phyloP scores from a whole-genome alignment of 2,113 vertebrate genomes.

The Zapornia atra region DNA sequence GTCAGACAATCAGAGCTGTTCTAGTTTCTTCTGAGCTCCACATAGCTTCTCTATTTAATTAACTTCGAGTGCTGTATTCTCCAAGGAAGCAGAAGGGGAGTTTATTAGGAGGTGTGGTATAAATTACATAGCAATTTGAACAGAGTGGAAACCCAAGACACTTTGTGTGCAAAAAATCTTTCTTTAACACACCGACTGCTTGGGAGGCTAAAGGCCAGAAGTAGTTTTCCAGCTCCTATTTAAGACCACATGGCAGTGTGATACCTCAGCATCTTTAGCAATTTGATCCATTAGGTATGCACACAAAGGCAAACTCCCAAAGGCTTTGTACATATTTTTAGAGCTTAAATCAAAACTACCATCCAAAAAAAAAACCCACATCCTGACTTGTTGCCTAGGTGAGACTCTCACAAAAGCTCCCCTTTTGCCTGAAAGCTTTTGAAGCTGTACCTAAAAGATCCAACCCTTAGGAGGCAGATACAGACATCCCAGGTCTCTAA shows the following conservation, averaged over 20 bases:
- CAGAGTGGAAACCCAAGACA: conserved; percentile 21
- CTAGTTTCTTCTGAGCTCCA: conserved; percentile 43
- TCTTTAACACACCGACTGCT: background rate
- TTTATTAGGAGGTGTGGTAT: conserved; percentile 49
- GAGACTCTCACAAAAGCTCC: background rate
- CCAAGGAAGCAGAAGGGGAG: conserved; percentile 29
- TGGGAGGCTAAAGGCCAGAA: background rate
- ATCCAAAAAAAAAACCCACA: background rate
- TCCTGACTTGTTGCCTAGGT: background rate
- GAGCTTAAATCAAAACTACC: conserved; percentile 1
- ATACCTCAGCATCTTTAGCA: background rate
- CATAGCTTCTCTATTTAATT: conserved; percentile 62
- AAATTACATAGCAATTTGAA: conserved; percentile 40
- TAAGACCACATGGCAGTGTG: background rate
- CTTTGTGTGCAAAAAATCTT: background rate
- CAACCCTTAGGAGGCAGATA: background rate
- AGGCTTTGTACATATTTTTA: background rate
- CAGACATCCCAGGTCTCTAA: background rate
- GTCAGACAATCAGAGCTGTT: conserved; percentile 47
- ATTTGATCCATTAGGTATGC: conserved; percentile 13
- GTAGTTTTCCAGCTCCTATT: background rate
- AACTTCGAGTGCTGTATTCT: conserved; percentile 50
- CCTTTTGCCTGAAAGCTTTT: background rate
- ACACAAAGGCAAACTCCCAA: background rate
- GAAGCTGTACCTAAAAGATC: background rate